Evolutionary conservation across 2,888 invertebrate species (phyloP).

Genomic region (Athrips mouffetella): DNA sequence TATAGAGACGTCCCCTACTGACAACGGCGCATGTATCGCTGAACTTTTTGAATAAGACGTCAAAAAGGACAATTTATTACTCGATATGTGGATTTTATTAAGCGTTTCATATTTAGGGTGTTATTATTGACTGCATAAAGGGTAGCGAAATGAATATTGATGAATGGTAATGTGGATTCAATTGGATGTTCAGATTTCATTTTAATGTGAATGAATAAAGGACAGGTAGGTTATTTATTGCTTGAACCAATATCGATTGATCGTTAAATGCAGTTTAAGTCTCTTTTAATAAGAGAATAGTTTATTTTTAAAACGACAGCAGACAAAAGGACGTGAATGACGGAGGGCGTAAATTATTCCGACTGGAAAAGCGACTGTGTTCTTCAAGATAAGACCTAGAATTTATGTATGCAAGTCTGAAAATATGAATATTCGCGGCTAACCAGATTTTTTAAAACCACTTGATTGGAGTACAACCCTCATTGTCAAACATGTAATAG

Average conservation of each 20-base stretch:
- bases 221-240: neutral
- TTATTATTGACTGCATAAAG: constrained; percentile 45
- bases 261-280: no score
- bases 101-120: constrained; percentile 66
- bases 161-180: constrained; percentile 23
- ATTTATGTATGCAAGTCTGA: neutral
- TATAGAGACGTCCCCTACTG: constrained; percentile 31
- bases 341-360: no score
- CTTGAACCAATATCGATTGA: neutral
- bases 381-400: neutral
- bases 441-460: constrained; percentile 2
- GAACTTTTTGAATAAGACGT: constrained; percentile 61
- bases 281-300: neutral
- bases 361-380: neutral
- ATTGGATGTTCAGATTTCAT: constrained; percentile 12
- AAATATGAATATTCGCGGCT: neutral
- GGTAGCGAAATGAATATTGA: constrained; percentile 44
- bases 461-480: constrained; percentile 10
- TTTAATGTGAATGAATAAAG: neutral
- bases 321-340: no score
- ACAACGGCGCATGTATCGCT: constrained; percentile 55
- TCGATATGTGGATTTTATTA: constrained; percentile 65
- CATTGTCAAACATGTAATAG: constrained; percentile 54
- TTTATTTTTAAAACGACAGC: no score
- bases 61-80: constrained; percentile 72